Evolutionary conservation across 2,888 invertebrate species (phyloP).

Genomic region (Notodonta dromedarius): DNA sequence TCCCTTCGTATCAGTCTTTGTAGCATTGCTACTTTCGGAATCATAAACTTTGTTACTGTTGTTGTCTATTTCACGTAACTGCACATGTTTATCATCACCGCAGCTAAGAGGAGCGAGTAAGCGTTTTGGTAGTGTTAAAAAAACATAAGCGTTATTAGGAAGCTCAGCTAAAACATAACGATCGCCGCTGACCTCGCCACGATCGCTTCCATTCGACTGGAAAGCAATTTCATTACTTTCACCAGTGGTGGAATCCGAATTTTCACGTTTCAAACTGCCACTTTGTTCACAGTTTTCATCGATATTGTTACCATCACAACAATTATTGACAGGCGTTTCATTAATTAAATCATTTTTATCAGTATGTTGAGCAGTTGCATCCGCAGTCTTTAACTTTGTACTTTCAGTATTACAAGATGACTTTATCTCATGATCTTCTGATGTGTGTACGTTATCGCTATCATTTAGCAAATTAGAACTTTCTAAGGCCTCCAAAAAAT

Average conservation of each 20-base stretch:
- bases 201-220: constrained; percentile 14
- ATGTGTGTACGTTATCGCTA: constrained; percentile 5
- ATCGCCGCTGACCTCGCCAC: constrained; percentile 26
- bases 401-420: neutral
- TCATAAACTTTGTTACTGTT: constrained; percentile 36
- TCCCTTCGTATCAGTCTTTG: constrained; percentile 44
- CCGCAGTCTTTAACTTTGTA: neutral
- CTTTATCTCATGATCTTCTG: neutral
- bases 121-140: constrained; percentile 66
- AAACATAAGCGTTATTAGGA: constrained; percentile 64
- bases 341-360: neutral
- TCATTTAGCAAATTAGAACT: constrained; percentile 17
- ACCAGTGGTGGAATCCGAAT: constrained; percentile 8
- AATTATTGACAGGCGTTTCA: neutral
- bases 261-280: neutral
- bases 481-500: constrained; percentile 50
- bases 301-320: constrained; percentile 1
- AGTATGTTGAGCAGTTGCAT: neutral
- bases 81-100: constrained; percentile 32
- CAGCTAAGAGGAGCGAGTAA: constrained; percentile 41
- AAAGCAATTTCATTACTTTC: constrained; percentile 15
- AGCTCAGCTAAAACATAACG: constrained; percentile 52
- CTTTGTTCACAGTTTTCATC: neutral
- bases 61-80: constrained; percentile 42
- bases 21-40: constrained; percentile 29